A percentile compares a stretch with the other conserved stretches of the same genome.
phyloP scores from a whole-genome alignment of 2,888 invertebrate species.

The Salticus scenicus region DNA sequence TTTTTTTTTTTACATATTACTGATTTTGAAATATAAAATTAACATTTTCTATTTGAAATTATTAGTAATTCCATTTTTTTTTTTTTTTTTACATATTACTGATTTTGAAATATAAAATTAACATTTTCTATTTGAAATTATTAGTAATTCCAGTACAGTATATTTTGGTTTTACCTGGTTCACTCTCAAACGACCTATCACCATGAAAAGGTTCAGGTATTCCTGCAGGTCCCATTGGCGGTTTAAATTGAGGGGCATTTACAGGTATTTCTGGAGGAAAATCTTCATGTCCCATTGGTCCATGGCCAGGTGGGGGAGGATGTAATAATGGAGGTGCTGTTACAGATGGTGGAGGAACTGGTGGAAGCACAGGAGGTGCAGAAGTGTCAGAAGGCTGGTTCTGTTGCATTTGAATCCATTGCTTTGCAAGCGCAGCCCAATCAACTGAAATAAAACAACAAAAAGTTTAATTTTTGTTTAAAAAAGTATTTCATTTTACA shows the following conservation, averaged over 20 bases:
- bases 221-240: constrained; percentile 10
- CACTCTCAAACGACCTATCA: constrained; percentile 43
- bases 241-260: constrained; percentile 10
- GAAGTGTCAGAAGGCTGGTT: constrained; percentile 74
- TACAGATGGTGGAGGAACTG: constrained; percentile 40
- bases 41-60: no score
- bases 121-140: no score
- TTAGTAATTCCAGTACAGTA: no score
- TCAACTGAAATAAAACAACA: constrained; percentile 84
- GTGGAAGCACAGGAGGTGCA: constrained; percentile 79
- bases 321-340: constrained; percentile 1
- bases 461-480: no score
- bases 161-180: constrained; percentile 50
- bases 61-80: no score
- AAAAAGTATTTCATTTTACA: no score
- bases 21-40: no score
- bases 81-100: no score
- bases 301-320: constrained; percentile 8
- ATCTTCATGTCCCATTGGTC: constrained; percentile 39
- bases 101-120: no score
- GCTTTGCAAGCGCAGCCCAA: constrained; percentile 96
- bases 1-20: no score
- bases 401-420: constrained; percentile 98
- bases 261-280: constrained; percentile 26
- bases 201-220: constrained; percentile 38